phyloP scores from a whole-genome alignment of 2,113 vertebrate species.

The Haliaeetus leucogaster region DNA sequence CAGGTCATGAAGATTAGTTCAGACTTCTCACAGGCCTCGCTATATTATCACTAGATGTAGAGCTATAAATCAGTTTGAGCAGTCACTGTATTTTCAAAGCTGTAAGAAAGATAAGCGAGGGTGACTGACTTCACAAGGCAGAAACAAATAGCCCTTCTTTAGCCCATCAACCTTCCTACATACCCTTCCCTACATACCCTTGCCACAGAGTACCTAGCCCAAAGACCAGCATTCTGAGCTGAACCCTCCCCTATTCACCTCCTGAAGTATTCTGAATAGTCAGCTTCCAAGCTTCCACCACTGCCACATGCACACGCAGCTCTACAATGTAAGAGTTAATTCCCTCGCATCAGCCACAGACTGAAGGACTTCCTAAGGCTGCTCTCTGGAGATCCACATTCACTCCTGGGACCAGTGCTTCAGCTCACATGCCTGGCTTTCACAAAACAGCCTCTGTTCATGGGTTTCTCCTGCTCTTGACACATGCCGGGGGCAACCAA shows the following conservation, averaged over 20 bases:
- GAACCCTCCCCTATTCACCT: neutral
- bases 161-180: neutral
- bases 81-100: neutral
- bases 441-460: neutral
- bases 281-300: neutral
- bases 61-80: neutral
- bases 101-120: neutral
- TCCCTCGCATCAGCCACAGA: neutral
- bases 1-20: neutral
- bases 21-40: neutral
- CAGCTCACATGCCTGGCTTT: neutral
- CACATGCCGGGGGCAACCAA: neutral
- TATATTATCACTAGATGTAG: neutral
- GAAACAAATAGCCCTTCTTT: neutral
- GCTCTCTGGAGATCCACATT: neutral
- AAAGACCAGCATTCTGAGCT: neutral
- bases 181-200: neutral
- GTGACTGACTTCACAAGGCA: neutral
- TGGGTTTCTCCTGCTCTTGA: neutral
- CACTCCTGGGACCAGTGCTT: neutral
- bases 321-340: neutral
- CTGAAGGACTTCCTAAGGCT: neutral
- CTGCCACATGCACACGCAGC: neutral
- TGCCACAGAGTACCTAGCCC: neutral
- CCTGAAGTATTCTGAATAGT: neutral